Evolutionary conservation across 2,888 invertebrate genomes (phyloP).

Genomic region (Eurytoma adleriae): DNA sequence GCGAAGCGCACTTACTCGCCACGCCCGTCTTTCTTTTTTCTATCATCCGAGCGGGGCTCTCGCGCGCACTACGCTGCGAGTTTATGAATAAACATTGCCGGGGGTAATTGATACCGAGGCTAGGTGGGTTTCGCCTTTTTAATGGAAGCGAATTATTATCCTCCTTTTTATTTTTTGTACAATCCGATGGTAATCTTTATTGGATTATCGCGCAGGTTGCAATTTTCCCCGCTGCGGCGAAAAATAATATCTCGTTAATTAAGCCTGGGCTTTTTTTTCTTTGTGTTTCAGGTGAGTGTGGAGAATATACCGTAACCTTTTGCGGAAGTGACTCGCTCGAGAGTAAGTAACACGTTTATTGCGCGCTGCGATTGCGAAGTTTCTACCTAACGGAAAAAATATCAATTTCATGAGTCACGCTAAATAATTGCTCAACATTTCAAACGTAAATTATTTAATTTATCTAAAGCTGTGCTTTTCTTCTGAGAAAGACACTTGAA

Average conservation of each 20-base stretch:
- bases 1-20: not conserved
- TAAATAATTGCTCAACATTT: no score
- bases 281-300: slow-evolving; percentile 40
- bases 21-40: slow-evolving; percentile 8
- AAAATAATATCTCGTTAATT: not conserved
- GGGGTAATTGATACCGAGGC: slow-evolving; percentile 13
- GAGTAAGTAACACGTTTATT: no score
- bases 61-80: not conserved
- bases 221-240: not conserved
- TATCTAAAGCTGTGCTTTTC: no score
- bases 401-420: no score
- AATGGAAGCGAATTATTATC: not conserved
- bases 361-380: no score
- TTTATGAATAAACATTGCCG: slow-evolving; percentile 29
- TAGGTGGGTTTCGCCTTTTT: not conserved
- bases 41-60: not conserved
- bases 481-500: no score
- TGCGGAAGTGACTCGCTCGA: no score
- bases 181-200: not conserved
- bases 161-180: not conserved
- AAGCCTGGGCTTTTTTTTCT: not conserved
- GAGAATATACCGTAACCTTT: not conserved
- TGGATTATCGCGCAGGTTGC: slow-evolving; percentile 4
- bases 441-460: no score
- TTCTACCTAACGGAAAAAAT: no score